Evolutionary conservation across 2,888 invertebrate species (phyloP).

Genomic region (Cephus pulcher): DNA sequence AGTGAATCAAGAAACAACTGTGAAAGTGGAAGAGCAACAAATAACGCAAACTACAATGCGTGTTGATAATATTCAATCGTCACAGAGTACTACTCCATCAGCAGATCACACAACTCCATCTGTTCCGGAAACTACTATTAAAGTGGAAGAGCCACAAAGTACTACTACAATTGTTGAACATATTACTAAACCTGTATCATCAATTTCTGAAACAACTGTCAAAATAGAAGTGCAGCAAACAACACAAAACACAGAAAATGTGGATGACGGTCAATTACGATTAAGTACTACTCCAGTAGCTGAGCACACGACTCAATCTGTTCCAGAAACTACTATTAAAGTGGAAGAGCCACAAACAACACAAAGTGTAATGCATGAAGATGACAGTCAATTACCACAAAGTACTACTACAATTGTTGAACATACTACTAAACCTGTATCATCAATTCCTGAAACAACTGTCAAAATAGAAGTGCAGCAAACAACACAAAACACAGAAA

Average conservation of each 20-base stretch:
- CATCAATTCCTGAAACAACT: no score
- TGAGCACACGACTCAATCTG: not conserved
- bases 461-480: no score
- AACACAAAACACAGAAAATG: no score
- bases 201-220: no score
- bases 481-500: no score
- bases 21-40: not conserved
- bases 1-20: not conserved
- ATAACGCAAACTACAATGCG: not conserved
- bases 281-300: no score
- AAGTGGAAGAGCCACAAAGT: not conserved
- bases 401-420: not conserved
- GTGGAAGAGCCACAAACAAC: not conserved
- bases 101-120: not conserved
- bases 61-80: not conserved
- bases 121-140: not conserved
- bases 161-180: not conserved
- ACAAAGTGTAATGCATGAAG: not conserved
- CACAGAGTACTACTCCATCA: conserved; percentile 2
- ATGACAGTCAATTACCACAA: not conserved
- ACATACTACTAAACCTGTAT: not conserved
- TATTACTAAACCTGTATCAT: not conserved
- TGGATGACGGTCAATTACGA: no score
- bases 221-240: no score
- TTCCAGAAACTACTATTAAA: not conserved